phyloP scores from a whole-genome alignment of 2,797 vertebrate species.

The Lophotriccus pileatus region DNA sequence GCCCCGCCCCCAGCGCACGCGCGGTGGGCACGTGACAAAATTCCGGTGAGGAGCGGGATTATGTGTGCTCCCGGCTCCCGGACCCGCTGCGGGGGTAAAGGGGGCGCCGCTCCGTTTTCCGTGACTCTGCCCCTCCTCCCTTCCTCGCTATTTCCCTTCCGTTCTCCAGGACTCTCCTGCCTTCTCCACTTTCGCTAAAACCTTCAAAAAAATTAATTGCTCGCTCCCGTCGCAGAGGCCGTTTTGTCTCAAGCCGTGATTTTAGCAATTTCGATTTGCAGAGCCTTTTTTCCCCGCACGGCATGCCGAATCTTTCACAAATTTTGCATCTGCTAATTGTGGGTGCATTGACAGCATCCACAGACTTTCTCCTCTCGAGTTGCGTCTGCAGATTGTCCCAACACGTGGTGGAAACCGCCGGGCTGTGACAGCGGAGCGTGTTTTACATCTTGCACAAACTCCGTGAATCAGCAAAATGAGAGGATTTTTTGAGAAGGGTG shows the following conservation, averaged over 20 bases:
- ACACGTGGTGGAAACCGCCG: rapidly evolving
- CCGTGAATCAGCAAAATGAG: not conserved
- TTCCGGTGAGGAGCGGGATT: rapidly evolving
- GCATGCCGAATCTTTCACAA: rapidly evolving
- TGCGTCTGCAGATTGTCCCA: too few species aligned
- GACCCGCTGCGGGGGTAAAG: rapidly evolving
- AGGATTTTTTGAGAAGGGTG: rapidly evolving
- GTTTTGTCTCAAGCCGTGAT: not conserved
- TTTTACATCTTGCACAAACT: not conserved
- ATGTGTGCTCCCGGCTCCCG: rapidly evolving
- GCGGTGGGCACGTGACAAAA: rapidly evolving
- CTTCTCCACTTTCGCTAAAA: not conserved
- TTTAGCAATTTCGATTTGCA: rapidly evolving
- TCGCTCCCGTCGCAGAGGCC: not conserved
- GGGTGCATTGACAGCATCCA: rapidly evolving
- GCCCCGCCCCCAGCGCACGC: not conserved
- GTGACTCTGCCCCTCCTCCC: not conserved
- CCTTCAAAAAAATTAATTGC: rapidly evolving
- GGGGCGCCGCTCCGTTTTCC: rapidly evolving
- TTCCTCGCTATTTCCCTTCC: not conserved
- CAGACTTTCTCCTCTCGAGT: not conserved
- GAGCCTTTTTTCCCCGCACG: not conserved
- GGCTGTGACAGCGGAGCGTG: rapidly evolving
- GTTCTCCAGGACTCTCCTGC: not conserved
- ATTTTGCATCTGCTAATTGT: rapidly evolving